These are phyloP conservation scores for Xestia sexstrigata DNA, from an alignment of 2,888 invertebrate species.

Conservation along the genomic window DNA sequence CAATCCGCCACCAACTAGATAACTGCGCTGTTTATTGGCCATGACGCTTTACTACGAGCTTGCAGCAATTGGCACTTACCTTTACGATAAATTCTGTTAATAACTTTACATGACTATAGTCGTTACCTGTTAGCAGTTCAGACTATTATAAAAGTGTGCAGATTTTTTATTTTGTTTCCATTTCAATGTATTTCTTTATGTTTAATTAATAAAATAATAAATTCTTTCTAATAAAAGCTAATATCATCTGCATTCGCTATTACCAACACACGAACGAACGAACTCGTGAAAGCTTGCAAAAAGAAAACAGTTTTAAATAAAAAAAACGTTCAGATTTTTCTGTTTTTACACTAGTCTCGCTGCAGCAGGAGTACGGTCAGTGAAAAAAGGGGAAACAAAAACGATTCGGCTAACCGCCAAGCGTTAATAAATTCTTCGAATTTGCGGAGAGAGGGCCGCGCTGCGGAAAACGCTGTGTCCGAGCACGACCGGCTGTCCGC, in stretches of 20 bases:
- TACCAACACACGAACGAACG: conserved; percentile 56
- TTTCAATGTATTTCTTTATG: conserved; percentile 23
- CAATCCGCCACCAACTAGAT: conserved; percentile 73
- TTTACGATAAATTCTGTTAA: conserved; percentile 59
- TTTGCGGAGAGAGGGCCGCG: conserved; percentile 79
- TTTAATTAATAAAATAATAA: conserved; percentile 38
- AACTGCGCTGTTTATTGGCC: conserved; percentile 76
- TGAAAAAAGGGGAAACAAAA: conserved; percentile 83
- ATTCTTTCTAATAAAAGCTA: conserved; percentile 58
- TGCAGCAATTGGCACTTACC: conserved; percentile 66
- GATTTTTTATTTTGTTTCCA: conserved; percentile 11
- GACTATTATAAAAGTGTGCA: conserved; percentile 22
- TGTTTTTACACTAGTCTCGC: conserved; percentile 75
- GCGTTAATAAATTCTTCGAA: conserved; percentile 89
- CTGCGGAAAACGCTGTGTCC: conserved; percentile 75
- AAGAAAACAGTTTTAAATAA: conserved; percentile 67
- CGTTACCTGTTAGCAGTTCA: conserved; percentile 24
- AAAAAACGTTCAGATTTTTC: conserved; percentile 74
- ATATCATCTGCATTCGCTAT: conserved; percentile 60
- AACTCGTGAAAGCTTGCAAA: conserved; percentile 61
- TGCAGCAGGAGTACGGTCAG: conserved; percentile 80
- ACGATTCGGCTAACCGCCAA: conserved; percentile 86
- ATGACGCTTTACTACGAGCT: conserved; percentile 69
- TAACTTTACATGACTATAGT: conserved; percentile 47
- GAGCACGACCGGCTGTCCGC: conserved; percentile 72